phyloP scores from a whole-genome alignment of 1,140 invertebrate genomes.

The Philopotamus ludificatus region DNA sequence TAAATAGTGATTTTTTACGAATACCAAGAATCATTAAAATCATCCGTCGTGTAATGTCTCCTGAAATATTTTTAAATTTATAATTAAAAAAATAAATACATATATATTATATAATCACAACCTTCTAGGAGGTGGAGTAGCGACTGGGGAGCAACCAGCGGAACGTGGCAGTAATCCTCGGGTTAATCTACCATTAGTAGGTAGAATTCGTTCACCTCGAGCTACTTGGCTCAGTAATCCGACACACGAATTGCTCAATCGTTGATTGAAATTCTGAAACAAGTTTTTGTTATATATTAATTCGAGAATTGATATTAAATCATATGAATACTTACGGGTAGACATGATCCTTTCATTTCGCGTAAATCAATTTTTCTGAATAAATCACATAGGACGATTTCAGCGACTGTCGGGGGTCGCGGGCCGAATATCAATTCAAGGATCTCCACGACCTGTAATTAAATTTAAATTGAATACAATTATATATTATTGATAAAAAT shows the following conservation, averaged over 20 bases:
- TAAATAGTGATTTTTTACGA: too few relatives aligned
- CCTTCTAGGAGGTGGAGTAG: conserved; percentile 44
- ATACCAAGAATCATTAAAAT: conserved; percentile 37
- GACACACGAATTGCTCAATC: conserved; percentile 50
- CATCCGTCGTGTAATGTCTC: conserved; percentile 46
- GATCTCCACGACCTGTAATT: conserved; percentile 71
- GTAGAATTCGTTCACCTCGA: conserved; percentile 41
- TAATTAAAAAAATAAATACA: conserved; percentile 4
- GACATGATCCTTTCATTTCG: conserved; percentile 70
- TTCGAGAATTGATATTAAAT: background rate
- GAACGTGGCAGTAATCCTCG: conserved; percentile 19
- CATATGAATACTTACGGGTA: conserved; percentile 52
- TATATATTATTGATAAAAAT: too few relatives aligned
- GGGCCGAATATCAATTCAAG: conserved; percentile 79
- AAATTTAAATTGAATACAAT: too few relatives aligned
- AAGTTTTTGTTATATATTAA: background rate
- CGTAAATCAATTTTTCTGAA: conserved; percentile 85
- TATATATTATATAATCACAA: conserved; percentile 21
- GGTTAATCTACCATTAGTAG: background rate
- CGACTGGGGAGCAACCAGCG: conserved; percentile 43
- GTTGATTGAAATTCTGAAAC: conserved; percentile 52
- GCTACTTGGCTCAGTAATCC: conserved; percentile 50
- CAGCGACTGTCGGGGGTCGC: conserved; percentile 70
- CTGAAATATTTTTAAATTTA: conserved; percentile 42
- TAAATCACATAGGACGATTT: conserved; percentile 76